phyloP scores from a whole-genome alignment of 2,888 invertebrate genomes.

The Rhaphigaster nebulosa region DNA sequence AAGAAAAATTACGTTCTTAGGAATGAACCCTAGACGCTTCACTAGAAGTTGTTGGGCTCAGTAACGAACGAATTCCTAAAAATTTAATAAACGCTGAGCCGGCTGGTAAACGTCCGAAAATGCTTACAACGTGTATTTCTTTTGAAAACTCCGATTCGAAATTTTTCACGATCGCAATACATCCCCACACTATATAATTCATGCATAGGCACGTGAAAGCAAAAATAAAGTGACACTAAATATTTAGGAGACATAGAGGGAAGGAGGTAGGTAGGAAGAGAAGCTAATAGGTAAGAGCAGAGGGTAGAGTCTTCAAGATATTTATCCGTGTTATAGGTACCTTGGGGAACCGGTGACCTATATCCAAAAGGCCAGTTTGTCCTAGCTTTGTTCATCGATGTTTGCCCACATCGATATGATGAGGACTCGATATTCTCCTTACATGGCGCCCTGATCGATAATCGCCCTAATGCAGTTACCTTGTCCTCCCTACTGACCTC shows the following conservation, averaged over 20 bases:
- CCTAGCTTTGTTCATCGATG: neutral
- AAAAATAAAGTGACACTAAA: neutral
- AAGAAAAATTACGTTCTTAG: no score
- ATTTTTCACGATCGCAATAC: no score
- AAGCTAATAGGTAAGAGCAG: neutral
- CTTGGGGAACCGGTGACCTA: neutral
- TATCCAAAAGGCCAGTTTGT: neutral
- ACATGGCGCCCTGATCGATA: slow-evolving; percentile 2
- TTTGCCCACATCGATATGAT: slow-evolving; percentile 28
- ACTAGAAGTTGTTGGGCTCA: no score
- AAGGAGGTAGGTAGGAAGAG: neutral
- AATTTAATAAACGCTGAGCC: no score
- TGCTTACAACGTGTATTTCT: no score
- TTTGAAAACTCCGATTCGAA: no score
- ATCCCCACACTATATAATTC: no score
- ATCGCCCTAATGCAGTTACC: slow-evolving; percentile 44
- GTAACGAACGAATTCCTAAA: no score
- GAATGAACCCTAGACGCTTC: no score
- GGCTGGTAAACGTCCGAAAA: no score
- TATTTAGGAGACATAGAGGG: neutral
- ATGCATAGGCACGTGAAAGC: no score
- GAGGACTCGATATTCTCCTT: neutral
- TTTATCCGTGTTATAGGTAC: neutral
- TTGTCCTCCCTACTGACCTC: neutral
- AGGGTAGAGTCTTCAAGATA: neutral